Conservation (phyloP, 2,113 vertebrate genomes). For the Xyrauchen texanus region DNA sequence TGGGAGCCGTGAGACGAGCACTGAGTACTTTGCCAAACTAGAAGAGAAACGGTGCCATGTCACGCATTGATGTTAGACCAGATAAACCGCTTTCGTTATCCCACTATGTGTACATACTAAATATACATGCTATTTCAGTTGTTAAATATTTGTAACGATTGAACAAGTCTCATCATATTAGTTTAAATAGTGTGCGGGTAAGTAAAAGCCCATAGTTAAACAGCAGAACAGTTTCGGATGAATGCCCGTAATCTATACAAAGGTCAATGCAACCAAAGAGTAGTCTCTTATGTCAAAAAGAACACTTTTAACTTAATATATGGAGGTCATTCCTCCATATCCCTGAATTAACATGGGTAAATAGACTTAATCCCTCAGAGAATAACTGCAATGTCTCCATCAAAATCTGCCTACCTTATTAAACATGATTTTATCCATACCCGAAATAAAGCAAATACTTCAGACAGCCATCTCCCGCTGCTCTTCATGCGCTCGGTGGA, state of each 20-base stretch:
- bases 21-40: neutral
- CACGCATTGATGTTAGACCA: slow-evolving; percentile 37
- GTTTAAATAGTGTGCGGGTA: too few relatives aligned
- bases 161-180: too few relatives aligned
- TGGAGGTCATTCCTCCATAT: neutral
- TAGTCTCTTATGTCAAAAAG: neutral
- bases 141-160: too few relatives aligned
- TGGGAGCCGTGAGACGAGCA: slow-evolving; percentile 52
- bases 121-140: too few relatives aligned
- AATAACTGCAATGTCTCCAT: neutral
- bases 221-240: neutral
- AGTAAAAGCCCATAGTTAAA: neutral
- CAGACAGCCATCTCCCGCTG: slow-evolving; percentile 55
- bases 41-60: slow-evolving; percentile 33
- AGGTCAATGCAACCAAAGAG: too few relatives aligned
- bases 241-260: neutral
- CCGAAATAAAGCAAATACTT: slow-evolving; percentile 32
- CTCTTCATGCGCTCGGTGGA: slow-evolving; percentile 65
- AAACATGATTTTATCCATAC: slow-evolving; percentile 45
- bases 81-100: neutral
- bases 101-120: too few relatives aligned
- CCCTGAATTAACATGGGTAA: neutral
- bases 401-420: slow-evolving; percentile 63
- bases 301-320: neutral
- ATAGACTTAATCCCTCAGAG: neutral